phyloP scores from a whole-genome alignment of 2,888 invertebrate species.

The Choristoneura rosaceana region DNA sequence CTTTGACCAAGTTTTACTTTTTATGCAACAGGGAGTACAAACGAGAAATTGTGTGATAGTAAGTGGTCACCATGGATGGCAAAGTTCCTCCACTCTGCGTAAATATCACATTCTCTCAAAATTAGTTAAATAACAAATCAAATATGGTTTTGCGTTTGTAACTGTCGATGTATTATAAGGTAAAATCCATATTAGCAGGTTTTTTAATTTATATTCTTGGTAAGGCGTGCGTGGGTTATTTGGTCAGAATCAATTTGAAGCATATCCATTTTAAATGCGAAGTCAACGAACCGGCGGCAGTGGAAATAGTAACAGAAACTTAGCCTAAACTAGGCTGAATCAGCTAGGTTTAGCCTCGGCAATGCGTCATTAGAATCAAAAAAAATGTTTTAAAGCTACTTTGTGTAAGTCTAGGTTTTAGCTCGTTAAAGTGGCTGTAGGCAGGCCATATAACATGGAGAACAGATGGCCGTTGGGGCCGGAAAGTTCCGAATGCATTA shows the following conservation, averaged over 20 bases:
- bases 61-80: too few relatives aligned
- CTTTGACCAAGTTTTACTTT: too few relatives aligned
- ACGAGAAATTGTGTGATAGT: too few relatives aligned
- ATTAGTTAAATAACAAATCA: background rate
- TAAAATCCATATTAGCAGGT: background rate
- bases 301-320: background rate
- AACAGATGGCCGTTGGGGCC: too few relatives aligned
- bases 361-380: slow-evolving; percentile 2
- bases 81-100: too few relatives aligned
- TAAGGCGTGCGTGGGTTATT: slow-evolving; percentile 16
- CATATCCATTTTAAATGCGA: slow-evolving; percentile 15
- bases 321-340: background rate
- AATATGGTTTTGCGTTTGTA: background rate
- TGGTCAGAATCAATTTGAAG: slow-evolving; percentile 16
- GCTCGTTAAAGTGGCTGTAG: too few relatives aligned
- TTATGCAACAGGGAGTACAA: too few relatives aligned
- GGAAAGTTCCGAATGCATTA: too few relatives aligned
- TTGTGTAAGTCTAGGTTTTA: too few relatives aligned
- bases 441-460: too few relatives aligned
- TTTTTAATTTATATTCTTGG: background rate
- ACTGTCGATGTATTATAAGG: background rate
- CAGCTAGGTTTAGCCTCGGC: background rate
- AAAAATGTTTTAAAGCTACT: background rate
- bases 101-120: too few relatives aligned
- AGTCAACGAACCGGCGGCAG: slow-evolving; percentile 31